Base-by-base conservation (phyloP, 1,140 invertebrate genomes). In the Aphis craccivora region DNA sequence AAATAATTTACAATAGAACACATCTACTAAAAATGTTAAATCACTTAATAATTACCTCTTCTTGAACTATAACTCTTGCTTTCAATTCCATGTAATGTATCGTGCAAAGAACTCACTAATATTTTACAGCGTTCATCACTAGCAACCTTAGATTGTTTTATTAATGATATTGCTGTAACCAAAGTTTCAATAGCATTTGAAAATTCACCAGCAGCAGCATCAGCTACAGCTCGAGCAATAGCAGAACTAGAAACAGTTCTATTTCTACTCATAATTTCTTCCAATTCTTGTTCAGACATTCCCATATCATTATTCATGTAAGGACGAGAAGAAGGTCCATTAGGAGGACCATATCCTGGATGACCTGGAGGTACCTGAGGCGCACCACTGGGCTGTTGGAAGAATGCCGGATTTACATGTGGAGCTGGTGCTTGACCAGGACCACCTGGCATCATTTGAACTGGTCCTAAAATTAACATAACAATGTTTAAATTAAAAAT, bases 81-180 rank as follows among this genome's bases (percentile, higher is more conserved):
- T 95, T 99, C 98, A n/a, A 99, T 98, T 37, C 98, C 99, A 95
- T 99, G 97, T 51, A 99, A 95, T 37, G 99, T 99, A 95, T 99
- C 99, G 96, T 99, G 98, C 2, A 99, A 96, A 1, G 99, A 99
- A 94, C 98, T 99, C 92, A 99, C 99, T 23, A 99, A 95, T 94
- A 99, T 99, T 96, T 99, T 99, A 96, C 99, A 99, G 81, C 99
- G 96, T 95, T 99, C 99, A 96, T 99, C 99, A 95, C 98, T 97
- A 0, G 99, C 98, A 93, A 99, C 98, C 96, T 99, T 99, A 37
- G 99, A 99, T 96, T 99, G 99, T 95, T 99, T 99, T 94, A 99
- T 99, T 37, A 99, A 96, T 9, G 99, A 99, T 94, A 99, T 99
- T 5, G 99, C 99, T 2, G 99, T 99, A 9, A 99, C 98, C 93